Percentiles rank a stretch among this genome's conserved stretches.
phyloP scores from a whole-genome alignment of 2,888 invertebrate genomes.

The Dasypogon diadema region DNA sequence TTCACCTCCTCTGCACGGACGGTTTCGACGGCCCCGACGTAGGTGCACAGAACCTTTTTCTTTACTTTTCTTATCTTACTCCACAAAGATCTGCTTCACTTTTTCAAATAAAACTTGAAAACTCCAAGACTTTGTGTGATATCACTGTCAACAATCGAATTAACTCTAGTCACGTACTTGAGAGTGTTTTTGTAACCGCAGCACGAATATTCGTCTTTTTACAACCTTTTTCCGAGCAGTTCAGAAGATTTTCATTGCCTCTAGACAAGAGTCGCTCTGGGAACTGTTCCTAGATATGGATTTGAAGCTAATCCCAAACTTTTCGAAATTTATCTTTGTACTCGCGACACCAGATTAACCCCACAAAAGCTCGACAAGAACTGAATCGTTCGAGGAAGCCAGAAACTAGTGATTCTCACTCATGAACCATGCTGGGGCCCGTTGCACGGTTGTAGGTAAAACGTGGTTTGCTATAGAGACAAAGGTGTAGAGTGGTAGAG shows the following conservation, averaged over 20 bases:
- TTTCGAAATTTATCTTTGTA: neutral
- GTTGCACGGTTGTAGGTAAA: neutral
- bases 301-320: neutral
- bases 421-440: neutral
- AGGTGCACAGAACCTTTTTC: neutral
- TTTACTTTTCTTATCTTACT: neutral
- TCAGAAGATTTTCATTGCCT: neutral
- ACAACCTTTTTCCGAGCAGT: neutral
- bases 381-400: conserved; percentile 25
- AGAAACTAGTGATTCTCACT: conserved; percentile 28
- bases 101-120: neutral
- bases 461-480: neutral
- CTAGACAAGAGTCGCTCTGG: neutral
- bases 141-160: neutral
- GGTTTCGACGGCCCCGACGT: neutral
- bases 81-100: neutral
- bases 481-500: neutral
- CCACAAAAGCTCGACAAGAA: conserved; percentile 43
- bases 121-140: neutral
- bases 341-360: neutral
- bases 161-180: neutral
- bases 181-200: neutral
- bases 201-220: neutral
- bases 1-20: neutral
- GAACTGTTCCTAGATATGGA: neutral